Percentiles rank a stretch among this genome's conserved stretches.
These are phyloP conservation scores for Cataglyphis hispanica DNA, from an alignment of 1,140 invertebrate species.

Conservation along the genomic window DNA sequence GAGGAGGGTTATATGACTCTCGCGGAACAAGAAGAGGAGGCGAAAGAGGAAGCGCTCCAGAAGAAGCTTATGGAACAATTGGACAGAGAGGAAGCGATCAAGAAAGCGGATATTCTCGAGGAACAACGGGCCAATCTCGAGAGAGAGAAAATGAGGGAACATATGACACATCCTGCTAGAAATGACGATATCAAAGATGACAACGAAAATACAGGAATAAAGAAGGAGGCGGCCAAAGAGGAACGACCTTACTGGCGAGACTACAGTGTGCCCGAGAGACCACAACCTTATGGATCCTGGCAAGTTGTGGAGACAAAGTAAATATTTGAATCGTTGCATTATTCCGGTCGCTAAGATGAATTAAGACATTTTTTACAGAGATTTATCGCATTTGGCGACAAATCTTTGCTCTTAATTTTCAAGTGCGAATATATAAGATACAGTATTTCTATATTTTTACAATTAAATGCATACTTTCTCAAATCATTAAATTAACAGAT, in stretches of 20 bases:
- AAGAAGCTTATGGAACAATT: conserved; percentile 87
- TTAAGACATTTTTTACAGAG: conserved; percentile 9
- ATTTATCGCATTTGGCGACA: conserved; percentile 11
- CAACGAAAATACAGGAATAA: conserved; percentile 74
- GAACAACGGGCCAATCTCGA: conserved; percentile 85
- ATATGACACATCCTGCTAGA: conserved; percentile 83
- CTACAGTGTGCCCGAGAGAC: conserved; percentile 84
- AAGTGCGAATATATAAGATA: background rate
- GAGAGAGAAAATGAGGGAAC: conserved; percentile 83
- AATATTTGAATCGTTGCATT: conserved; percentile 68
- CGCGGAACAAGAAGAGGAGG: conserved; percentile 88
- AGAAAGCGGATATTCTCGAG: conserved; percentile 78
- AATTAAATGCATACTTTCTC: background rate
- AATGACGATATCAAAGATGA: conserved; percentile 58
- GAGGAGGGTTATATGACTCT: conserved; percentile 89
- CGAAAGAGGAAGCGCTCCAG: conserved; percentile 81
- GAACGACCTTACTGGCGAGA: conserved; percentile 85
- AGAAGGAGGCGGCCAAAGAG: conserved; percentile 77
- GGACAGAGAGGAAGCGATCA: conserved; percentile 85
- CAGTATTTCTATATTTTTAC: background rate
- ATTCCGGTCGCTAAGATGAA: conserved; percentile 8
- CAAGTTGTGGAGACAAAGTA: conserved; percentile 87
- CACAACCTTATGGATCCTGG: conserved; percentile 90
- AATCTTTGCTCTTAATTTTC: background rate
- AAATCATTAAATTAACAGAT: background rate